These are phyloP conservation scores for Chaetops frenatus DNA, from an alignment of 2,113 vertebrate species.

Conservation along the genomic window DNA sequence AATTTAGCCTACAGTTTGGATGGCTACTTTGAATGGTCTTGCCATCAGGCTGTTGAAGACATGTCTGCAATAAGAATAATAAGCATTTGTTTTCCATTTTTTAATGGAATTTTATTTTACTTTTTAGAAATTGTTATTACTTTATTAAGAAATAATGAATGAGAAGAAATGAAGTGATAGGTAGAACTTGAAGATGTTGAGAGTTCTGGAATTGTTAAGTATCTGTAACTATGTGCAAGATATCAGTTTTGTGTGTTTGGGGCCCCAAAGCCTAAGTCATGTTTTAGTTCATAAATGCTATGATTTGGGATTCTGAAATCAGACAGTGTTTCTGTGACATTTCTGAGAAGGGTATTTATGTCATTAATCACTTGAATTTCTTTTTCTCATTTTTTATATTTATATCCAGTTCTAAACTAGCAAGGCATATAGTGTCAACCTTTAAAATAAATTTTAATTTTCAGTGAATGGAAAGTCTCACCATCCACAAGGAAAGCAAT, in stretches of 20 bases:
- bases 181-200: not conserved
- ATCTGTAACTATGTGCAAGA: not conserved
- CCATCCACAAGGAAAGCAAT: not conserved
- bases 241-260: not conserved
- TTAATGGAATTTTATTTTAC: not conserved
- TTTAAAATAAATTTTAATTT: not conserved
- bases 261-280: not conserved
- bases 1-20: not conserved
- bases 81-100: not conserved
- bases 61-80: not conserved
- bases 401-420: not conserved
- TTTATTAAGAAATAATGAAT: not conserved
- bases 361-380: not conserved
- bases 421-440: not conserved
- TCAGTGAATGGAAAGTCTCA: not conserved
- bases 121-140: not conserved
- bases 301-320: not conserved
- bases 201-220: not conserved
- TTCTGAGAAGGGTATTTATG: not conserved
- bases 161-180: not conserved
- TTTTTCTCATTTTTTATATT: not conserved
- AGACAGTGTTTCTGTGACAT: not conserved
- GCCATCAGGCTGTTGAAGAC: not conserved
- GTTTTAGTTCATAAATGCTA: not conserved
- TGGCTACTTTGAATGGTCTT: not conserved